Evolutionary conservation across 2,888 invertebrate species (phyloP).

Genomic region (Scaeva pyrastri): DNA sequence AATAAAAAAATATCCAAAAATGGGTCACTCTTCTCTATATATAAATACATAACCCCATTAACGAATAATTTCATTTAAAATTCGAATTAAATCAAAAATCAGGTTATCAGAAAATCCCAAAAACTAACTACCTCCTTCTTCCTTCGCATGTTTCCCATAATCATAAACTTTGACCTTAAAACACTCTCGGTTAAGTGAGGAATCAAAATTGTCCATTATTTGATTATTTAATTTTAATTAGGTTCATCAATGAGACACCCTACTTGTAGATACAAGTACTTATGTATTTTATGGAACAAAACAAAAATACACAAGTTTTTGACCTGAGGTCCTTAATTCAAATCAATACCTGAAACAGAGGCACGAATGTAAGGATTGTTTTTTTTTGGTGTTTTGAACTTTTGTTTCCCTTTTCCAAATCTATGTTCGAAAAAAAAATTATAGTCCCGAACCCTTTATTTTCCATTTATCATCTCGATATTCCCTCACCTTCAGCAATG

Average conservation of each 20-base stretch:
- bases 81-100: too few species aligned
- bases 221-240: not conserved
- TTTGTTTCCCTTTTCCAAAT: conserved; percentile 21
- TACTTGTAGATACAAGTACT: too few species aligned
- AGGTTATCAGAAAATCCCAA: too few species aligned
- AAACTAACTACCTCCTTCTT: too few species aligned
- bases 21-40: too few species aligned
- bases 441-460: conserved; percentile 24
- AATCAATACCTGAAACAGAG: not conserved
- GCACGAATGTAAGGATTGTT: too few species aligned
- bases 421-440: conserved; percentile 12
- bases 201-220: not conserved
- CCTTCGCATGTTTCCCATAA: too few species aligned
- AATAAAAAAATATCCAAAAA: too few species aligned
- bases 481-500: conserved; percentile 54
- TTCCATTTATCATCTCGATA: conserved; percentile 64
- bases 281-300: not conserved
- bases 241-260: not conserved
- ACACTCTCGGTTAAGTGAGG: not conserved
- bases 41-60: too few species aligned
- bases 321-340: not conserved
- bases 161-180: too few species aligned
- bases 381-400: conserved; percentile 5
- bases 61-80: too few species aligned
- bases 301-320: not conserved